Evolutionary conservation across 2,797 vertebrate genomes (phyloP).

Genomic region (Danio aesculapii): DNA sequence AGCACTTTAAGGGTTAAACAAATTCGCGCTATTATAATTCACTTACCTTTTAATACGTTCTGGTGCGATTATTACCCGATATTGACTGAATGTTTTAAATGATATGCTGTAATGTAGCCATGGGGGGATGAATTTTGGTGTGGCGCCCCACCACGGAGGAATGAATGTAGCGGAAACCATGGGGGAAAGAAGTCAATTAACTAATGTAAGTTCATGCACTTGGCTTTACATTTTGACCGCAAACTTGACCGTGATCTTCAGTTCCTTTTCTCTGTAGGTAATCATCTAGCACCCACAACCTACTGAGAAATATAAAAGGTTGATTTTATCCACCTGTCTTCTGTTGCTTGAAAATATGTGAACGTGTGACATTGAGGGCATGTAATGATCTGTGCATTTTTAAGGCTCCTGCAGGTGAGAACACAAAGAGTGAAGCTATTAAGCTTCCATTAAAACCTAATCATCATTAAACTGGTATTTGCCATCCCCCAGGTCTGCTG

Average conservation of each 20-base stretch:
- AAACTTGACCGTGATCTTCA: slow-evolving; percentile 11
- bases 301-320: neutral
- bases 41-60: too few species aligned
- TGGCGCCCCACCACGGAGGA: too few species aligned
- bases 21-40: too few species aligned
- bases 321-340: neutral
- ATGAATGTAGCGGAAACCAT: too few species aligned
- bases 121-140: too few species aligned
- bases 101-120: too few species aligned
- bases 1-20: too few species aligned
- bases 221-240: slow-evolving; percentile 9
- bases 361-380: slow-evolving; percentile 45
- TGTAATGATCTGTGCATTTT: slow-evolving; percentile 47
- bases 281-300: slow-evolving; percentile 1
- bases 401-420: slow-evolving; percentile 59
- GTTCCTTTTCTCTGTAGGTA: neutral
- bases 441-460: slow-evolving; percentile 79
- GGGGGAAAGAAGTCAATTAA: slow-evolving; percentile 17
- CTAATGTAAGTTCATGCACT: neutral
- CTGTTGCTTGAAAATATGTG: slow-evolving; percentile 22
- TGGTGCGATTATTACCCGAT: too few species aligned
- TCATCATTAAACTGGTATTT: slow-evolving; percentile 79
- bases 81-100: too few species aligned
- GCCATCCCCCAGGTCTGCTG: slow-evolving; percentile 69
- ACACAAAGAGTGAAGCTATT: slow-evolving; percentile 71